Evolutionary conservation across 2,797 vertebrate species (phyloP).

Genomic region (Lates japonicus): DNA sequence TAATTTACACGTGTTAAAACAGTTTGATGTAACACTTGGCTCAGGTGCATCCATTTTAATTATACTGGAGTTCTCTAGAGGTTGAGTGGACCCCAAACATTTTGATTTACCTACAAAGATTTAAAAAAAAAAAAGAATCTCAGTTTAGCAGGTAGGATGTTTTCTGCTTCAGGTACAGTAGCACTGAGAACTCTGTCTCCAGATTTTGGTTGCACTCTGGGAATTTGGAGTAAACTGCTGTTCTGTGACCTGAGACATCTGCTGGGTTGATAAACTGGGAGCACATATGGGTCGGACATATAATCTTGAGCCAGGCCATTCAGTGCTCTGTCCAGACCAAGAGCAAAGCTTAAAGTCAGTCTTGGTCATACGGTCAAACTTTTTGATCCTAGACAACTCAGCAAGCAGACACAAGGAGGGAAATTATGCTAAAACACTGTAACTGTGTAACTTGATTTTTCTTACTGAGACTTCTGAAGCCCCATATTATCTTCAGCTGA

Average conservation of each 20-base stretch:
- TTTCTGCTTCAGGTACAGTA: neutral
- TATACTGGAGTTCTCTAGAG: neutral
- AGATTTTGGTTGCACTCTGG: neutral
- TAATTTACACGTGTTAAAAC: neutral
- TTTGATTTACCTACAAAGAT: neutral
- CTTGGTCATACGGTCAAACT: neutral
- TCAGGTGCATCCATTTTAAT: neutral
- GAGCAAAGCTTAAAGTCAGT: neutral
- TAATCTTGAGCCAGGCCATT: neutral
- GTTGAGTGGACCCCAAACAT: neutral
- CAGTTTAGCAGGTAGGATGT: neutral
- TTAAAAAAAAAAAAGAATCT: neutral
- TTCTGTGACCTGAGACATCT: neutral
- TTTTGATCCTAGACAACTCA: too few species aligned
- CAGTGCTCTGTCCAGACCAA: neutral
- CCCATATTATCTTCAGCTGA: too few species aligned
- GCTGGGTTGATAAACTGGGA: neutral
- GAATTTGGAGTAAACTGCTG: neutral
- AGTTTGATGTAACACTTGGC: neutral
- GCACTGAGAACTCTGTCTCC: too few species aligned
- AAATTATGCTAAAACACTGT: too few species aligned
- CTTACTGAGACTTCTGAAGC: too few species aligned
- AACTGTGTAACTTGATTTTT: too few species aligned
- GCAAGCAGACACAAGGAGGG: too few species aligned
- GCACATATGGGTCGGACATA: neutral